These are phyloP conservation scores for Pocota personata DNA, from an alignment of 2,888 invertebrate genomes.

Conservation along the genomic window DNA sequence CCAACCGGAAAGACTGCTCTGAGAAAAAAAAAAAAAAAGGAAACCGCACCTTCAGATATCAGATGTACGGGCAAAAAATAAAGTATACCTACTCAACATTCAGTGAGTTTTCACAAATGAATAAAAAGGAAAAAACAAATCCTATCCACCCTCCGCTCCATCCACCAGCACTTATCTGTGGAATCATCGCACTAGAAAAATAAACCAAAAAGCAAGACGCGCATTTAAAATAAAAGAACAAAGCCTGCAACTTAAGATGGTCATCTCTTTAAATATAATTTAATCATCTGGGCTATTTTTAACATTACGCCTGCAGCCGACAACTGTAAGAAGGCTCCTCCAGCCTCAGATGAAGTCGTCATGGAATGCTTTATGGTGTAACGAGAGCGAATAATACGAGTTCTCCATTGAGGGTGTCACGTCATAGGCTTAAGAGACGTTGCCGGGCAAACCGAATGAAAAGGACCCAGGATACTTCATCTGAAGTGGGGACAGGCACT, in stretches of 20 bases:
- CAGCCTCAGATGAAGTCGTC: conserved; percentile 6
- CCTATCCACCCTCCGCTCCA: neutral
- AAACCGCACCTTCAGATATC: conserved; percentile 50
- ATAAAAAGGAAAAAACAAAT: conserved; percentile 24
- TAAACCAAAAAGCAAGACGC: conserved; percentile 2
- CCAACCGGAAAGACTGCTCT: conserved; percentile 23
- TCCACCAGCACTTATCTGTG: conserved; percentile 18
- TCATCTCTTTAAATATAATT: conserved; percentile 52
- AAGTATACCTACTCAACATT: conserved; percentile 35
- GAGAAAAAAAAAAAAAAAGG: conserved; percentile 20
- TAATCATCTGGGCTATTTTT: conserved; percentile 47
- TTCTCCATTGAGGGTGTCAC: neutral
- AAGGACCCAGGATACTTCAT: neutral
- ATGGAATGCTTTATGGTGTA: conserved; percentile 17
- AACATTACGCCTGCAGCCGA: conserved; percentile 23
- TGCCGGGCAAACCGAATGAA: neutral
- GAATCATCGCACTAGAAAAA: conserved; percentile 32
- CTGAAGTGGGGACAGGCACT: neutral
- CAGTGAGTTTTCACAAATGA: conserved; percentile 26
- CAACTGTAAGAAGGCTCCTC: neutral
- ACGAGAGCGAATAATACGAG: conserved; percentile 2
- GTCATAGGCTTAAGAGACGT: neutral
- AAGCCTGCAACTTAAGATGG: conserved; percentile 37
- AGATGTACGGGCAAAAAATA: conserved; percentile 30
- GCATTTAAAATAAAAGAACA: conserved; percentile 20